phyloP scores from a whole-genome alignment of 2,888 invertebrate species.

The Brenthis hecate region DNA sequence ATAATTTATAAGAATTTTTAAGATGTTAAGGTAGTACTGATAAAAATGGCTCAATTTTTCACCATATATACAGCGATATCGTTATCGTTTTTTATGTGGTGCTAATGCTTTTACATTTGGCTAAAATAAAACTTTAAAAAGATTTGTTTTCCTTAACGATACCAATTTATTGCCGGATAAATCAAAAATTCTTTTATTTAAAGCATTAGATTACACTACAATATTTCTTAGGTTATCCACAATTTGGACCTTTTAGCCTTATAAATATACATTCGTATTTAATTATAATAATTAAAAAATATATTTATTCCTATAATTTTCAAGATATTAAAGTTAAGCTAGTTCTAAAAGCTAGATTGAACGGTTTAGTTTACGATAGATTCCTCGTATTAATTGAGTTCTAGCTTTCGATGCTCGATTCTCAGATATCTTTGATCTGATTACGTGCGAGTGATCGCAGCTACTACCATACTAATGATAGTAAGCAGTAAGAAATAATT shows the following conservation, averaged over 20 bases:
- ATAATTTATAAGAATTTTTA: slow-evolving; percentile 10
- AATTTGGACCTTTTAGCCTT: too few relatives aligned
- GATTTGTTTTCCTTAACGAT: background rate
- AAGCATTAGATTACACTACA: too few relatives aligned
- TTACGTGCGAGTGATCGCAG: background rate
- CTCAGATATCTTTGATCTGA: slow-evolving; percentile 4
- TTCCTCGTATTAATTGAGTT: slow-evolving; percentile 1
- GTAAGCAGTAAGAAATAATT: too few relatives aligned
- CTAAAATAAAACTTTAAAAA: slow-evolving; percentile 11
- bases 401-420: background rate
- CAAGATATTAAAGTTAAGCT: background rate
- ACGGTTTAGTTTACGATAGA: too few relatives aligned
- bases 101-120: slow-evolving; percentile 8
- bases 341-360: background rate
- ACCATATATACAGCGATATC: slow-evolving; percentile 27
- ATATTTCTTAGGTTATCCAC: too few relatives aligned
- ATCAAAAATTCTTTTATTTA: background rate
- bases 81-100: slow-evolving; percentile 24
- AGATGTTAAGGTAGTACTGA: slow-evolving; percentile 19
- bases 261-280: too few relatives aligned
- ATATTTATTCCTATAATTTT: background rate
- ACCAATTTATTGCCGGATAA: background rate
- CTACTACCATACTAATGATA: too few relatives aligned
- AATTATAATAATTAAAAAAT: too few relatives aligned
- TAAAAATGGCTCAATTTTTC: slow-evolving; percentile 33